Evolutionary conservation across 2,888 invertebrate species (phyloP), one percentile per base, ranked within the genome.

Genomic region (Epsilonema sp.): DNA sequence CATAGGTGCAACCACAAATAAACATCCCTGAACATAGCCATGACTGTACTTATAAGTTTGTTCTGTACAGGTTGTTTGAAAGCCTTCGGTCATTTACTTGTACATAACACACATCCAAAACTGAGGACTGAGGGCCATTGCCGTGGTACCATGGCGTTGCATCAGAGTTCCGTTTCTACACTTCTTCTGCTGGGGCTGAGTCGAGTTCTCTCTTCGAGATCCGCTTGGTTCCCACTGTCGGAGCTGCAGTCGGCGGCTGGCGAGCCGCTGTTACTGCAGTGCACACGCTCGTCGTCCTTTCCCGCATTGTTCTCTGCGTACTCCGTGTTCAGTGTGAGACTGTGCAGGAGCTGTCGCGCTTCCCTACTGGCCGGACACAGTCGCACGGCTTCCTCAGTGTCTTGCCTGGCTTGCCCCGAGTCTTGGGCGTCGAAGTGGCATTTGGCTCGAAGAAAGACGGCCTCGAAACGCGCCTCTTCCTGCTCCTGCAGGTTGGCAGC

Each of bases 401-500:
- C 56, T 20, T 42, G 21, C 23, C 39, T 40, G 13, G 55, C 56
- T n/a, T 39, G 31, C 2, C 26, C 36, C 42, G 54, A 41, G 42
- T 55, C 46, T 37, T 50, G 52, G 2, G 44, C 49, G 42, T 55
- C 55, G 40, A 55, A 55, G 44, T 47, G 48, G 42, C 51, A 53
- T 37, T 54, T 56, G n/a, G 55, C 55, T 3, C 55, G 45, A n/a
- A 56, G 44, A 22, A 53, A 44, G 21, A 53, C 42, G 16, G 57
- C 42, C 21, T 55, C 52, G 40, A 56, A 55, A 4, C 47, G 47
- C 25, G 20, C 31, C n/a, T 52, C 48, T 20, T 51, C 47, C 26
- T 20, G 42, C 13, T 26, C 24, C 31, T 21, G 51, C 13, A 49
- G 5, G 25, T 42, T 43, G 16, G 56, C 44, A 2, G 55, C 55